A percentile compares a stretch with the other conserved stretches of the same genome.
These are phyloP conservation scores for Choristoneura fumiferana DNA, from an alignment of 1,140 invertebrate genomes.

Conservation along the genomic window DNA sequence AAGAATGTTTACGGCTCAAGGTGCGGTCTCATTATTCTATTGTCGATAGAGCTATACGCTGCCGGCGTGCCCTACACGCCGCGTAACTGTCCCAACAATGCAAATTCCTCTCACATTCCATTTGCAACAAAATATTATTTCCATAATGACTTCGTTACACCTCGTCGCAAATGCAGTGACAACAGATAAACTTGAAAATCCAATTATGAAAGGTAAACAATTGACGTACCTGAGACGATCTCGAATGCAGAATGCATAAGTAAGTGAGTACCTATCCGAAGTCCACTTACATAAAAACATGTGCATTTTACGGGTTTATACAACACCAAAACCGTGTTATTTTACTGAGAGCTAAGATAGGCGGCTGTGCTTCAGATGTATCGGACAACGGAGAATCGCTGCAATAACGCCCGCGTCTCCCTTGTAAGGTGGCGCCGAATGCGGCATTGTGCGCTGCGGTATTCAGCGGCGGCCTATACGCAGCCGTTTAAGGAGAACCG, in stretches of 20 bases:
- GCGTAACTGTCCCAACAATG: slow-evolving; percentile 64
- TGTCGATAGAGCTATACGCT: slow-evolving; percentile 53
- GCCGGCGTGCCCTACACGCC: slow-evolving; percentile 35
- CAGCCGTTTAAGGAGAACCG: slow-evolving; percentile 64
- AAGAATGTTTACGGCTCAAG: slow-evolving; percentile 70
- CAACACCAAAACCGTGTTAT: slow-evolving; percentile 38
- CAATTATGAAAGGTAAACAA: slow-evolving; percentile 33
- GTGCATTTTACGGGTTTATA: slow-evolving; percentile 32
- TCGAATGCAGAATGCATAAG: slow-evolving; percentile 29
- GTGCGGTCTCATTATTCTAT: slow-evolving; percentile 68
- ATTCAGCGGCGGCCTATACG: slow-evolving; percentile 67
- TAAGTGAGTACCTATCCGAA: slow-evolving; percentile 22
- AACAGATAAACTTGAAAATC: slow-evolving; percentile 27
- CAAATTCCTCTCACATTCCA: slow-evolving; percentile 68
- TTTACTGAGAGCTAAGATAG: slow-evolving; percentile 47
- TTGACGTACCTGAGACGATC: slow-evolving; percentile 32
- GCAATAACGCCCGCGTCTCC: slow-evolving; percentile 47
- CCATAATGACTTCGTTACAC: slow-evolving; percentile 53
- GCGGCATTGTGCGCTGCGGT: slow-evolving; percentile 62
- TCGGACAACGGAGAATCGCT: slow-evolving; percentile 47
- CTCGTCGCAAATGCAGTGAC: slow-evolving; percentile 50
- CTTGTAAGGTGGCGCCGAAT: slow-evolving; percentile 57
- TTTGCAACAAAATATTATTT: slow-evolving; percentile 73
- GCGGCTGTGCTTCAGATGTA: slow-evolving; percentile 44
- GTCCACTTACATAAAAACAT: slow-evolving; percentile 30